Base-by-base conservation (phyloP, 2,888 invertebrate species). In the Pilophorus perplexus region DNA sequence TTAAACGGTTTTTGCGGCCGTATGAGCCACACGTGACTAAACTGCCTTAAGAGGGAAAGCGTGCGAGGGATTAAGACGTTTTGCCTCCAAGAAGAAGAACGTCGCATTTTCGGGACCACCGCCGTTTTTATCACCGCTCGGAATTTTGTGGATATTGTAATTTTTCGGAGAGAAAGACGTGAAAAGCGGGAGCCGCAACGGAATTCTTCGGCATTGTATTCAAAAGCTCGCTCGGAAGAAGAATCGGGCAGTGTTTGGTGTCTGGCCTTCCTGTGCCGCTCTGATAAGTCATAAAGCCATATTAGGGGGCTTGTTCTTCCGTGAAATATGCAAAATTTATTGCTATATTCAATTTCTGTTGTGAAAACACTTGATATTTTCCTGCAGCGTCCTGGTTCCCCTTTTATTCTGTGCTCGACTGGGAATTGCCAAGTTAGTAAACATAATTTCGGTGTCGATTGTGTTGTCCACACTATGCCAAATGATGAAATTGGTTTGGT, bases 1-100 rank as follows among this genome's bases (percentile, higher is more conserved):
- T 46, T 46, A 23, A 46, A 46, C 46, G 46, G 46, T 46, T 46
- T 23, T 46, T 46, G 44, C 44, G 22, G 20, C 8, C 44, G n/a
- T n/a, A n/a, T n/a, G n/a, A n/a, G n/a, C 44, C 22, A 20, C 14
- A 46, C 23, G 46, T 46, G 46, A 23, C 46, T 46, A 46, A 46
- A 46, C 46, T 46, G 46, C n/a, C 12, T 25, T 46, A 46, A 23
- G 23, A 22, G 23, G 46, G 46, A 22, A 46, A 46, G 23, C 16
- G 46, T 8, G 46, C 12, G 12, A 25, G 23, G 23, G 23, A 46
- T 46, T 46, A 23, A 46, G 22, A 46, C 23, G 46, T 46, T 22
- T 46, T 22, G 16, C 16, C 23, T n/a, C 23, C 22, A 46, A 46
- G 46, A 46, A 46, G 23, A n/a, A n/a, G n/a, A n/a, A n/a, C n/a